These are phyloP conservation scores for Gadopsis bispinosus DNA, from an alignment of 2,797 vertebrate species.

Conservation along the genomic window DNA sequence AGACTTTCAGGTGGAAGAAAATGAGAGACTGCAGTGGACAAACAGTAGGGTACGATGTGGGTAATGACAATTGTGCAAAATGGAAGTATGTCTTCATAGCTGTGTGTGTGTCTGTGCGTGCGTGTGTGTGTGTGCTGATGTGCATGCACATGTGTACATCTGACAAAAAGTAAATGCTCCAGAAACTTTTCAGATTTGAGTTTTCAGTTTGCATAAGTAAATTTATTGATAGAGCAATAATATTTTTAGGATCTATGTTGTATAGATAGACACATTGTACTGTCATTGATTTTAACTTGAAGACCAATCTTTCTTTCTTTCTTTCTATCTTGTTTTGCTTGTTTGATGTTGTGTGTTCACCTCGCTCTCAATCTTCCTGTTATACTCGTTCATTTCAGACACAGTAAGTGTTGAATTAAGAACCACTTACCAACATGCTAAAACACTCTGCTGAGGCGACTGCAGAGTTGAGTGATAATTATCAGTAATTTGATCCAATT, in stretches of 20 bases:
- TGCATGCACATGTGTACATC: conserved; percentile 20
- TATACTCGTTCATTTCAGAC: conserved; percentile 3
- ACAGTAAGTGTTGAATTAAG: not conserved
- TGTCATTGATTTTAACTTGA: conserved; percentile 43
- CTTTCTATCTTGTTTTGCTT: not conserved
- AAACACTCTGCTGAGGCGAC: not conserved
- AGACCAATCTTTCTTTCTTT: conserved; percentile 12
- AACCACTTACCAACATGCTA: not conserved
- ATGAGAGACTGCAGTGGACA: conserved; percentile 20
- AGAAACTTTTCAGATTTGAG: conserved; percentile 37
- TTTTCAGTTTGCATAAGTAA: conserved; percentile 57
- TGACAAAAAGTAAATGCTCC: conserved; percentile 29
- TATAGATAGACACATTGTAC: conserved; percentile 45
- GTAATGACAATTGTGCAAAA: conserved; percentile 75
- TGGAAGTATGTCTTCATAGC: conserved; percentile 45
- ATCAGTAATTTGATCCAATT: not conserved
- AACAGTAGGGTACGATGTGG: conserved; percentile 18
- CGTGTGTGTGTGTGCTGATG: conserved; percentile 29
- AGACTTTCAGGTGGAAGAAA: conserved; percentile 23
- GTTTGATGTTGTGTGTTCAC: conserved; percentile 37
- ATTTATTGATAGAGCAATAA: conserved; percentile 78
- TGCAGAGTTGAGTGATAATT: not conserved
- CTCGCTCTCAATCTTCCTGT: conserved; percentile 29
- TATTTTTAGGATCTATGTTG: conserved; percentile 64
- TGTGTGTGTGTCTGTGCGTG: not conserved